Conservation (phyloP, 2,888 invertebrate genomes). For the Nomada lathburiana region DNA sequence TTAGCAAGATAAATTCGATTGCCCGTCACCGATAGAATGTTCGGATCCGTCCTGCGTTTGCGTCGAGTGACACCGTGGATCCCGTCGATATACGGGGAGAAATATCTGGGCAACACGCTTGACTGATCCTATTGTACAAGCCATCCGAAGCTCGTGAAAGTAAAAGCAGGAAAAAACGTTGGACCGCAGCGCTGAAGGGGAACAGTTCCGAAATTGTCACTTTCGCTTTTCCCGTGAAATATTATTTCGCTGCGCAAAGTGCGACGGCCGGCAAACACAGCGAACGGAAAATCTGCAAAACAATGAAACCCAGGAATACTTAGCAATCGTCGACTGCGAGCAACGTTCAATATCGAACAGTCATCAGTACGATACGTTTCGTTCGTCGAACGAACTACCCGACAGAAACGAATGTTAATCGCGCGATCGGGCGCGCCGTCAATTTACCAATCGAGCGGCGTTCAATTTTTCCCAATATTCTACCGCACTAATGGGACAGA, state of each 20-base stretch:
- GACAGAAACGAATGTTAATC: not conserved
- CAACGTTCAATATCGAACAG: not conserved
- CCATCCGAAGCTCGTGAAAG: slow-evolving; percentile 39
- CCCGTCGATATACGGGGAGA: slow-evolving; percentile 74
- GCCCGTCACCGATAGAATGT: not conserved
- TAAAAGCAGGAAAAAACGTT: slow-evolving; percentile 48
- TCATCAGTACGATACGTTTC: not conserved
- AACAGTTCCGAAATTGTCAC: slow-evolving; percentile 68
- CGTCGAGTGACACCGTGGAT: slow-evolving; percentile 61
- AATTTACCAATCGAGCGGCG: not conserved
- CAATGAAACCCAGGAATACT: not conserved
- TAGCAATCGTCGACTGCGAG: no score
- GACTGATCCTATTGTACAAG: slow-evolving; percentile 75
- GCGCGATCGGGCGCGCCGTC: not conserved
- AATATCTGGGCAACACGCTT: slow-evolving; percentile 78
- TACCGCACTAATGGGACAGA: slow-evolving; percentile 11
- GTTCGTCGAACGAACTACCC: not conserved
- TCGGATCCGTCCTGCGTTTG: slow-evolving; percentile 26
- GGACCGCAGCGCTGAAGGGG: slow-evolving; percentile 59
- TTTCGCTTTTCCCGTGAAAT: slow-evolving; percentile 9
- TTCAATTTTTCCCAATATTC: slow-evolving; percentile 22
- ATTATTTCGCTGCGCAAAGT: no score
- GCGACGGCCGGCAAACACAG: no score
- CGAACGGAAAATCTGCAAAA: slow-evolving; percentile 56
- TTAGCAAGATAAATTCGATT: not conserved